A percentile compares a stretch with the other conserved stretches of the same genome.
Conservation (phyloP, 53 echinoderm and acorn worm genomes). For the Actinopyga echinites region DNA sequence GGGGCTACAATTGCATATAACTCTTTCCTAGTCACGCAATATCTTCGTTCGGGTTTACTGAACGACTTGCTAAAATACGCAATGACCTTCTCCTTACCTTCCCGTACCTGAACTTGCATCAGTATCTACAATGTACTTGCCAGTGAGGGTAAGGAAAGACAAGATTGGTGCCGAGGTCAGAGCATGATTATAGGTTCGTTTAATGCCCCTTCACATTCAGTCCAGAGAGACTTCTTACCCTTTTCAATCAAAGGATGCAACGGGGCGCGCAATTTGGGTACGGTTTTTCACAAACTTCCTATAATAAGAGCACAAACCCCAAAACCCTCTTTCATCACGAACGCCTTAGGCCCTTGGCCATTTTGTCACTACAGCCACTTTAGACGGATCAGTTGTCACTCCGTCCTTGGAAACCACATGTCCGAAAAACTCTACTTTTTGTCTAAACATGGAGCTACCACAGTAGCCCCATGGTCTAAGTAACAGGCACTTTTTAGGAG, state of each 20-base stretch:
- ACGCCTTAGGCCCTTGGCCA: background rate
- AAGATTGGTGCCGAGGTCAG: background rate
- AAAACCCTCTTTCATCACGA: background rate
- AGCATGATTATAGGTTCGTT: background rate
- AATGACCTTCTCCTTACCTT: background rate
- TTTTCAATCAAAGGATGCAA: slow-evolving; percentile 6
- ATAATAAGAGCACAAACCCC: background rate
- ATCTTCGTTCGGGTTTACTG: slow-evolving; percentile 7
- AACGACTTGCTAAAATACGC: background rate
- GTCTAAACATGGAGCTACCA: too few relatives aligned
- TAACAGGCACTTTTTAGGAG: background rate
- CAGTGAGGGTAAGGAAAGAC: background rate
- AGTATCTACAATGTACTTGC: background rate
- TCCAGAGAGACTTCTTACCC: background rate
- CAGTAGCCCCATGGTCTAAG: too few relatives aligned
- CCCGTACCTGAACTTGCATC: background rate
- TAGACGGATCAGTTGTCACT: background rate
- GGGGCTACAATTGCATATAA: too few relatives aligned
- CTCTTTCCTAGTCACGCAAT: too few relatives aligned
- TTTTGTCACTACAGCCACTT: background rate
- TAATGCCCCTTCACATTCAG: background rate
- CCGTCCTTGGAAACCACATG: background rate
- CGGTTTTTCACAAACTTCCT: too few relatives aligned
- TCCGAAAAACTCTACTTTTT: background rate
- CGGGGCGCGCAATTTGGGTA: background rate